Base-by-base conservation (phyloP, 2,113 vertebrate species). In the Mugil cephalus region DNA sequence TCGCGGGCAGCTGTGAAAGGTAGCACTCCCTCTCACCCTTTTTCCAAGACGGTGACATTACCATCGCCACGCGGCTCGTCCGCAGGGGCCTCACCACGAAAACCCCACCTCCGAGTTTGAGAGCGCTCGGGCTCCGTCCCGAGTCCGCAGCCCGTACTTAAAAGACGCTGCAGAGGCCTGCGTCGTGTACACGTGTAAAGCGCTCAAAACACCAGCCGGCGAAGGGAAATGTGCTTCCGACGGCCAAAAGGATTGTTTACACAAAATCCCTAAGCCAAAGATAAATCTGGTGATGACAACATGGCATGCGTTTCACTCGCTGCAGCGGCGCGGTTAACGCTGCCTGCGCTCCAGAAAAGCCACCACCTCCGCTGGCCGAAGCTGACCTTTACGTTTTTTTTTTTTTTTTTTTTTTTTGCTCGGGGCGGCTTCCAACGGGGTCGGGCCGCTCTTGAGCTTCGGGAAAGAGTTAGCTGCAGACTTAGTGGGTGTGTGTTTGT, bases 1-100 rank as follows among this genome's bases (percentile, higher is more conserved):
- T 91, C 35, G 10, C 88, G 88, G 52, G 83, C 84, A 83, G 82
- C 88, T 89, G 88, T 82, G 63, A 92, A 84, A 80, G 51, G 60
- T 64, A 73, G 69, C 66, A 55, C 78, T 40, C 34, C n/a, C 68
- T 70, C 82, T 75, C 78, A 87, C 59, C 55, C 71, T 64, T 80
- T n/a, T 82, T 68, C 67, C 68, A 62, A 80, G 48, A 74, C 54
- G 40, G 48, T 86, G 86, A 87, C 79, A 79, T 85, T 65, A 84
- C 69, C 64, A 75, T 17, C 80, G 77, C 51, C 51, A 71, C 11
- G 19, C 69, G 51, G 51, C 53, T 2, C 18, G 11, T 56, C 43
- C 54, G 54, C 50, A 43, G 56, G 24, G 19, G 17, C n/a, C 30
- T 65, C 1, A 55, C 30, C 34, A 48, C 55, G 61, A 52, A 79